phyloP scores from a whole-genome alignment of 2,113 vertebrate genomes.

The Epinephelus cyanopodus region DNA sequence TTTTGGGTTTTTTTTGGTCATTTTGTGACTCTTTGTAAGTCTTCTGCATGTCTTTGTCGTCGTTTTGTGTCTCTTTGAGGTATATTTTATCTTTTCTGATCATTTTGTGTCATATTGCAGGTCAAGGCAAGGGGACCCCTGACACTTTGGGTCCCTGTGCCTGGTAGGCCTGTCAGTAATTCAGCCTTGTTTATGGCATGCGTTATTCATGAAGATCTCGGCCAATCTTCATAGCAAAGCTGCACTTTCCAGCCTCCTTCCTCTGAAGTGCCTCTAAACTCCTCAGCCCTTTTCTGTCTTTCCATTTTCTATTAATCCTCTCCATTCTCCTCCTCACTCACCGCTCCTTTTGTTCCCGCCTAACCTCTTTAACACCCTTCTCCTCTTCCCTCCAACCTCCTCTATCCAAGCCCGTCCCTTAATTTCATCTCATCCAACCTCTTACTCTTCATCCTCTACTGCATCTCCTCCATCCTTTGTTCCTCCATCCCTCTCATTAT shows the following conservation, averaged over 20 bases:
- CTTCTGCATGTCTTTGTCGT: too few species aligned
- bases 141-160: too few species aligned
- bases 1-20: too few species aligned
- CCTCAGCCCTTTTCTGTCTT: slow-evolving; percentile 22
- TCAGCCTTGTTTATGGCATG: slow-evolving; percentile 28
- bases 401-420: slow-evolving; percentile 22
- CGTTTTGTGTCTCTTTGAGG: too few species aligned
- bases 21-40: too few species aligned
- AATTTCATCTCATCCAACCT: slow-evolving; percentile 58
- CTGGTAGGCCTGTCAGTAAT: too few species aligned
- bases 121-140: too few species aligned
- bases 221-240: slow-evolving; percentile 48
- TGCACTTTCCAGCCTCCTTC: slow-evolving; percentile 14
- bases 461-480: slow-evolving; percentile 53
- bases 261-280: slow-evolving; percentile 42
- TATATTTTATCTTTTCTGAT: too few species aligned
- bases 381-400: slow-evolving; percentile 27
- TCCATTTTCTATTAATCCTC: slow-evolving; percentile 55
- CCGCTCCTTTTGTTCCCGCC: slow-evolving; percentile 59
- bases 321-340: slow-evolving; percentile 45
- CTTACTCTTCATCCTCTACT: slow-evolving; percentile 41
- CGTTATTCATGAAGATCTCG: slow-evolving; percentile 72
- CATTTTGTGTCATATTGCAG: too few species aligned
- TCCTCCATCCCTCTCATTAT: slow-evolving; percentile 59
- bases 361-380: slow-evolving; percentile 55